These are phyloP conservation scores for Tiaroga cobitis DNA, from an alignment of 2,797 vertebrate genomes.

Conservation along the genomic window DNA sequence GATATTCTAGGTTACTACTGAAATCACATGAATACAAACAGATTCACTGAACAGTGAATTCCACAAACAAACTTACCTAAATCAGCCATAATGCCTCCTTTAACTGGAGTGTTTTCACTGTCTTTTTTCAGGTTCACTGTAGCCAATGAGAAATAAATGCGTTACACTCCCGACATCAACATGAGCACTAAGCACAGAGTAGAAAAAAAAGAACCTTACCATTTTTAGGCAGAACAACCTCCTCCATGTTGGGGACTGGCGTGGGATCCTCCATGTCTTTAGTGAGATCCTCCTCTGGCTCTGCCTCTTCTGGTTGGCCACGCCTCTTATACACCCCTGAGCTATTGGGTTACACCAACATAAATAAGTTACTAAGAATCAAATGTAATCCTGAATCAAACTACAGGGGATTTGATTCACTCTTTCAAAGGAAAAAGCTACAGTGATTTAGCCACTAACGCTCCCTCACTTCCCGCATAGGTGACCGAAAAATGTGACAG, in stretches of 20 bases:
- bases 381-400: neutral
- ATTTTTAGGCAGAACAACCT: slow-evolving; percentile 94
- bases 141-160: slow-evolving; percentile 11
- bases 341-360: slow-evolving; percentile 63
- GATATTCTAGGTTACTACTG: neutral
- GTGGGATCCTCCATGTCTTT: slow-evolving; percentile 99
- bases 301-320: slow-evolving; percentile 81
- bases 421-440: slow-evolving; percentile 3
- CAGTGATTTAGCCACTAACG: neutral
- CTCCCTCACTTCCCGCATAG: neutral
- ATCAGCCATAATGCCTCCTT: slow-evolving; percentile 95
- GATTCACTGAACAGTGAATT: neutral
- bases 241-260: slow-evolving; percentile 96
- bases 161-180: neutral
- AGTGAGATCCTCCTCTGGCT: slow-evolving; percentile 94
- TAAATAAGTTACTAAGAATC: neutral
- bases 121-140: slow-evolving; percentile 97
- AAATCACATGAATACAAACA: slow-evolving; percentile 1
- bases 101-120: slow-evolving; percentile 96
- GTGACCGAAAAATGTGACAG: neutral
- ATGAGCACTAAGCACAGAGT: neutral
- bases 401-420: neutral
- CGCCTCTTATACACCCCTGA: slow-evolving; percentile 81
- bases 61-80: slow-evolving; percentile 79
- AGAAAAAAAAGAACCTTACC: slow-evolving; percentile 63